Percentiles rank a stretch among this genome's conserved stretches.
These are phyloP conservation scores for Pluvianellus socialis DNA, from an alignment of 2,113 vertebrate species.

Conservation along the genomic window DNA sequence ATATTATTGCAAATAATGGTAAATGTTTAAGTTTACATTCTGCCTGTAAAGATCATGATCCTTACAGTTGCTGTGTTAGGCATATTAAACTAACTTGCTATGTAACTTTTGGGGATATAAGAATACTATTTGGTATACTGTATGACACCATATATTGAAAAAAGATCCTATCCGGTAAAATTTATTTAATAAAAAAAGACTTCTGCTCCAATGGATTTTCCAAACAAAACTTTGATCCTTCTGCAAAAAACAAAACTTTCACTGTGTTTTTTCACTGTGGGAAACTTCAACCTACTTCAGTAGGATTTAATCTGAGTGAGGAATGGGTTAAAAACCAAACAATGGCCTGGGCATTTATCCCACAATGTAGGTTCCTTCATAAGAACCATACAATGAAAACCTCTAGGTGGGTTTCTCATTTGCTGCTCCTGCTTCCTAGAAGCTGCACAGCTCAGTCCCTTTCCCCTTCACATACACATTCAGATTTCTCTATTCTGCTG, in stretches of 20 bases:
- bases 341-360: background rate
- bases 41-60: background rate
- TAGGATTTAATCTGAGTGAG: background rate
- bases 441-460: background rate
- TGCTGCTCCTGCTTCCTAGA: background rate
- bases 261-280: background rate
- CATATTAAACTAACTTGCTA: background rate
- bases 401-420: background rate
- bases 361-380: background rate
- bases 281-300: background rate
- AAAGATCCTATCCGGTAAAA: background rate
- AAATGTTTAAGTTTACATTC: background rate
- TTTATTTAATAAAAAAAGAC: background rate
- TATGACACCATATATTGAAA: background rate
- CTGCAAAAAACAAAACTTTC: background rate
- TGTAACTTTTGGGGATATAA: background rate
- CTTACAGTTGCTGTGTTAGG: background rate
- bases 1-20: background rate
- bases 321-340: constrained; percentile 11
- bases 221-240: background rate
- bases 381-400: constrained; percentile 4
- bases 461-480: background rate
- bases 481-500: background rate
- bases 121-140: background rate
- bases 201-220: background rate